Base-by-base conservation (phyloP, 2,113 vertebrate species). In the Zosterops pallidus region DNA sequence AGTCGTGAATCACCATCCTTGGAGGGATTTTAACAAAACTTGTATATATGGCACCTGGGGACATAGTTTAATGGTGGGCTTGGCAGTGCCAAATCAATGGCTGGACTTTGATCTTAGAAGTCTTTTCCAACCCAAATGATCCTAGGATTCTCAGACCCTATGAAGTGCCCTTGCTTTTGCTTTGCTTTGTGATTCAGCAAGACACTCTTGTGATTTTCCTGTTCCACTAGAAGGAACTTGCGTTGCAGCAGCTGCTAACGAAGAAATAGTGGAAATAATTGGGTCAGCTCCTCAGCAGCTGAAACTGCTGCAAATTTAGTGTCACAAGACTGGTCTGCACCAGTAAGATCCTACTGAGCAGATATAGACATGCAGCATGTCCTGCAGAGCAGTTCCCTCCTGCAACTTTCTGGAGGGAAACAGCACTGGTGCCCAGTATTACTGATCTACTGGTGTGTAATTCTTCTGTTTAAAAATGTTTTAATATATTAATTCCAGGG, bases 181-280 rank as follows among this genome's bases (percentile, higher is more conserved):
- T 80, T 71, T 64, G 37, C 62, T 90, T 70, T 2, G 2, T 42
- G 57, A 35, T 59, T 67, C 12, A 26, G 49, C 2, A 16, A 64
- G 68, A 44, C 80, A n/a, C 59, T 63, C 56, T 8, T 29, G 49
- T 56, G 76, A 42, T 91, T 80, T 91, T n/a, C 57, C 52, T 4
- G 0, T 57, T 47, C 91, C 18, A 21, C 50, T 21, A 19, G 65
- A 65, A 78, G 62, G 55, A 39, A 28, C 53, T 79, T 49, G 47
- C 0, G 0, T 63, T 52, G 17, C 60, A 70, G 57, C 69, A 57
- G 70, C 56, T 2, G 7, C 44, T 88, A 59, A 63, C 1, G 2
- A 15, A 82, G 53, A 76, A 80, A 52, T 37, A 52, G 39, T 33
- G 41, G 46, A 33, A 92, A 72, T 72, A 86, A 65, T 69, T 65